A percentile compares a stretch with the other conserved stretches of the same genome.
phyloP scores from a whole-genome alignment of 2,888 invertebrate species.

The Mesorhabditis belari region DNA sequence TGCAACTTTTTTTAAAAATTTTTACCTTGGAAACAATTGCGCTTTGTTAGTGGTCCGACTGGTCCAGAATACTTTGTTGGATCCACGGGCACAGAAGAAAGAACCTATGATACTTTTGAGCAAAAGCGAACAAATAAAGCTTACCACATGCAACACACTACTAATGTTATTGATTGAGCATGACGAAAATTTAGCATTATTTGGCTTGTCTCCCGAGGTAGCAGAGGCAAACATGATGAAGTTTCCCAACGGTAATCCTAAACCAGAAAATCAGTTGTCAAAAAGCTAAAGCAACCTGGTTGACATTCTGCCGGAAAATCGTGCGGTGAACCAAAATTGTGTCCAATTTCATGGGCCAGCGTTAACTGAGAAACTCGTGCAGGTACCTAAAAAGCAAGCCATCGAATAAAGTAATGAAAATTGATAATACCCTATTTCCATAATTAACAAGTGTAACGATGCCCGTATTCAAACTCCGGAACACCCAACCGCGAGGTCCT shows the following conservation, averaged over 20 bases:
- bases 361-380: conserved; percentile 95
- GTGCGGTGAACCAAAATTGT: conserved; percentile 90
- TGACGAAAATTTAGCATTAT: conserved; percentile 81
- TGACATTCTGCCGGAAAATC: conserved; percentile 64
- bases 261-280: neutral
- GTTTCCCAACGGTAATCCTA: conserved; percentile 82
- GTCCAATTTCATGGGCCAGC: conserved; percentile 96
- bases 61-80: conserved; percentile 31
- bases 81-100: conserved; percentile 41
- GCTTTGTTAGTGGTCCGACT: conserved; percentile 68
- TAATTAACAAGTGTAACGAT: conserved; percentile 98
- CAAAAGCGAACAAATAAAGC: too few relatives aligned
- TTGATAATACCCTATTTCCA: conserved; percentile 65
- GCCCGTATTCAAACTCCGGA: conserved; percentile 91
- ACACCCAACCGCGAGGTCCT: conserved; percentile 78
- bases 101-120: too few relatives aligned
- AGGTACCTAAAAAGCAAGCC: conserved; percentile 67
- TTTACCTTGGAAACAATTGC: conserved; percentile 77
- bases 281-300: conserved; percentile 58
- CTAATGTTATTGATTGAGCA: conserved; percentile 40
- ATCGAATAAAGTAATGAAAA: neutral
- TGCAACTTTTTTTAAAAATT: neutral
- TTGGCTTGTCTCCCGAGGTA: conserved; percentile 91
- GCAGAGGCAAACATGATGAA: conserved; percentile 97
- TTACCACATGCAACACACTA: conserved; percentile 44